Percentiles rank a stretch among this genome's conserved stretches.
Evolutionary conservation across 2,888 invertebrate genomes (phyloP).

Genomic region (Perizoma flavofasciatum): DNA sequence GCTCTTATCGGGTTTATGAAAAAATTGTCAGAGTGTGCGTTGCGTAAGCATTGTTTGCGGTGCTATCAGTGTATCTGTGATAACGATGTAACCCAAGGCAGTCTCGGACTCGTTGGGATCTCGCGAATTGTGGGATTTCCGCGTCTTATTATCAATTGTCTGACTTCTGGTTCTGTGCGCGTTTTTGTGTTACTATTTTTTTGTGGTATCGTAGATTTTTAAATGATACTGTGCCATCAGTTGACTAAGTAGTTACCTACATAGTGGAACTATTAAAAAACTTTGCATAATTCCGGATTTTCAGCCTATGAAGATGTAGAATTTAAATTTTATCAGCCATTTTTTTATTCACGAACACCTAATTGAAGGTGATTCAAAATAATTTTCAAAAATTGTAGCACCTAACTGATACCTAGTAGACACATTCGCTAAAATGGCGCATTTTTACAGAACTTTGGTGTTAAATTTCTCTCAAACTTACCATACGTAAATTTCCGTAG

Average conservation of each 20-base stretch:
- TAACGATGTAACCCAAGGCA: conserved; percentile 53
- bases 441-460: too few relatives aligned
- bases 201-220: conserved; percentile 22
- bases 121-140: conserved; percentile 48
- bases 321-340: too few relatives aligned
- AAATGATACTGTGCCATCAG: conserved; percentile 3
- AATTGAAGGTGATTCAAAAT: too few relatives aligned
- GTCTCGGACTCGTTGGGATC: conserved; percentile 51
- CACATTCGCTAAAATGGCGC: too few relatives aligned
- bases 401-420: too few relatives aligned
- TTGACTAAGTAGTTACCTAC: neutral
- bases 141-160: conserved; percentile 36
- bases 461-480: too few relatives aligned
- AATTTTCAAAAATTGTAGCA: too few relatives aligned
- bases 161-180: conserved; percentile 25
- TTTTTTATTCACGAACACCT: too few relatives aligned
- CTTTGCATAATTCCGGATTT: too few relatives aligned
- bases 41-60: conserved; percentile 44
- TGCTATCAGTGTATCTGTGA: conserved; percentile 56
- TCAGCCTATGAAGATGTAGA: too few relatives aligned
- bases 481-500: too few relatives aligned
- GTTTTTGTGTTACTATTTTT: conserved; percentile 20
- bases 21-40: conserved; percentile 32
- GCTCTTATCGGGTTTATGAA: conserved; percentile 51
- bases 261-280: too few relatives aligned